Conservation (phyloP, 2,797 vertebrate species). For the Perodicticus potto region DNA sequence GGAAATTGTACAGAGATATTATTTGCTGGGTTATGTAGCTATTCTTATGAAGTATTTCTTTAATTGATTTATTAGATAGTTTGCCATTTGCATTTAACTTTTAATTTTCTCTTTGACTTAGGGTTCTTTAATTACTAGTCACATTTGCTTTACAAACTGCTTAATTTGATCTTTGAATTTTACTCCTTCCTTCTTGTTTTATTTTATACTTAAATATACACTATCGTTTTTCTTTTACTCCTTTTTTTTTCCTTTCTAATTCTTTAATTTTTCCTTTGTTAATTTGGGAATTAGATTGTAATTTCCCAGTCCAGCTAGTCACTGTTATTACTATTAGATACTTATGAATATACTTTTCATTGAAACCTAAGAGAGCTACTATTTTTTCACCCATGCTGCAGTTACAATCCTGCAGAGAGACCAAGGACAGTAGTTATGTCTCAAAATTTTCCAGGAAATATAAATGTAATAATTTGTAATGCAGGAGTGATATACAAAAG, state of each 20-base stretch:
- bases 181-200: neutral
- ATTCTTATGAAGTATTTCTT: neutral
- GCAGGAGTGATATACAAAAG: neutral
- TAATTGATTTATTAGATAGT: neutral
- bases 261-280: neutral
- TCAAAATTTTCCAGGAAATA: neutral
- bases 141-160: neutral
- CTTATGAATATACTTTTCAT: neutral
- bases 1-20: neutral
- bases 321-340: neutral
- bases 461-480: neutral
- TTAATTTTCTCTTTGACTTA: neutral
- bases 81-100: neutral
- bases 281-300: neutral
- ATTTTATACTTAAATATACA: neutral
- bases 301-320: neutral
- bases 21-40: neutral
- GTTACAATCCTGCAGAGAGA: neutral
- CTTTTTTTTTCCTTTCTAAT: neutral
- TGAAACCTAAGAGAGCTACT: neutral
- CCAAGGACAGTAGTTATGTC: neutral
- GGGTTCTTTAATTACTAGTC: neutral
- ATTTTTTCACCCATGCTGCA: neutral
- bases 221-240: neutral
- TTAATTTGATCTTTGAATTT: neutral